These are phyloP conservation scores for Acanthosepion lycidas DNA, from an alignment of 2,888 invertebrate species.

Conservation along the genomic window DNA sequence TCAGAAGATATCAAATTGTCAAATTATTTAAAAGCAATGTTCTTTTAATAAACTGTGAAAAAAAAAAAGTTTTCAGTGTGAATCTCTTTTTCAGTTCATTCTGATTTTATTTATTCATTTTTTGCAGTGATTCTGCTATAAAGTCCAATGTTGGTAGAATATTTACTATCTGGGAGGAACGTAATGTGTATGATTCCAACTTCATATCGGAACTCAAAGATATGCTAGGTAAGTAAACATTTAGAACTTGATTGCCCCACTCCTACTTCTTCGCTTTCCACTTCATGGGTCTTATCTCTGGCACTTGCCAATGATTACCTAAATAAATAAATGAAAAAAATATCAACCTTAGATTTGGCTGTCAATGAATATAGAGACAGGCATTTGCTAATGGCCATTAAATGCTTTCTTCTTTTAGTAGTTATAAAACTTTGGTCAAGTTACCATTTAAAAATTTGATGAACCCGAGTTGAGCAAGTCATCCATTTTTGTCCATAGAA, in stretches of 20 bases:
- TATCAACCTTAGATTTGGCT: not conserved
- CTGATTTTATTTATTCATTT: no score
- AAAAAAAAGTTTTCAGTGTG: no score
- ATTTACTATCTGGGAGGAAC: slow-evolving; percentile 96
- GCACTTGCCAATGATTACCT: not conserved
- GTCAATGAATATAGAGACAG: not conserved
- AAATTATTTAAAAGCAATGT: no score
- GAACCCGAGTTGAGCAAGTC: not conserved
- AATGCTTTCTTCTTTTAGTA: not conserved
- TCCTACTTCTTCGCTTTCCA: not conserved
- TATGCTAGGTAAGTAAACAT: slow-evolving; percentile 77
- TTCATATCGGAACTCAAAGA: slow-evolving; percentile 90
- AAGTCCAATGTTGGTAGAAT: slow-evolving; percentile 89
- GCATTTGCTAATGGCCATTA: not conserved
- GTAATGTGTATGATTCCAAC: slow-evolving; percentile 91
- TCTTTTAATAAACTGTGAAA: no score
- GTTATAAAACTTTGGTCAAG: not conserved
- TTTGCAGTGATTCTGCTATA: slow-evolving; percentile 87
- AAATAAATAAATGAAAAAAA: not conserved
- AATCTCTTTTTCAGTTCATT: no score
- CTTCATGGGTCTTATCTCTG: not conserved
- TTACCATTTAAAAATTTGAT: not conserved
- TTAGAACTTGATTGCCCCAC: not conserved
- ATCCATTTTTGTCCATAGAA: no score
- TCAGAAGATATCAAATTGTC: no score